phyloP scores from a whole-genome alignment of 30 jellyfish, hydroid and myxozoan genomes.

The Calvadosia cruxmelitensis region DNA sequence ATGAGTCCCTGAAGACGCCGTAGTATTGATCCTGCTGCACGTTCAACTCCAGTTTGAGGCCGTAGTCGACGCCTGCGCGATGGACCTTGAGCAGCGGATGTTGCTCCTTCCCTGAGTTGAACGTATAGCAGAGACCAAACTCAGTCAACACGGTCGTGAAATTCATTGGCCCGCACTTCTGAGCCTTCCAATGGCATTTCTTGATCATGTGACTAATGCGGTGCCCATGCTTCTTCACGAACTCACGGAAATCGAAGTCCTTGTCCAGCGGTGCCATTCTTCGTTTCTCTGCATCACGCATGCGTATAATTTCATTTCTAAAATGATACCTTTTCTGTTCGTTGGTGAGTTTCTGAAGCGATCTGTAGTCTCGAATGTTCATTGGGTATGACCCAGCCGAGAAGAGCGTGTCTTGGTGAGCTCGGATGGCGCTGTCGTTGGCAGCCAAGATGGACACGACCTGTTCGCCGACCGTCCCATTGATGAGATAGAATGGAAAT shows the following conservation, averaged over 20 bases:
- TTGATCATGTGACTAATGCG: conserved; percentile 32
- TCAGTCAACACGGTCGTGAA: conserved; percentile 30
- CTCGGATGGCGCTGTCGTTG: conserved; percentile 6
- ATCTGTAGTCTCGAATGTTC: conserved; percentile 34
- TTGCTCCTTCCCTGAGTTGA: conserved; percentile 25
- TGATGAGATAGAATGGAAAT: conserved; percentile 19
- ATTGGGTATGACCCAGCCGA: conserved; percentile 17
- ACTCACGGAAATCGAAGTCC: conserved; percentile 19
- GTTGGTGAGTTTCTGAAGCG: background rate
- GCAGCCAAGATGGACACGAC: conserved; percentile 26
- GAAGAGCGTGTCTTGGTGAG: conserved; percentile 20
- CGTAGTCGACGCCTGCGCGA: conserved; percentile 44
- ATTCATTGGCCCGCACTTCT: conserved; percentile 29
- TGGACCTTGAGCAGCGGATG: conserved; percentile 35
- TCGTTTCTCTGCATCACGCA: conserved; percentile 5
- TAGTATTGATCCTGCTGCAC: conserved; percentile 47
- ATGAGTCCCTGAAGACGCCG: conserved; percentile 32
- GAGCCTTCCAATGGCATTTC: conserved; percentile 42
- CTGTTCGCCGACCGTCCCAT: conserved; percentile 34
- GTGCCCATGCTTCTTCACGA: conserved; percentile 15
- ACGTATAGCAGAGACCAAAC: conserved; percentile 35
- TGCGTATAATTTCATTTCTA: conserved; percentile 7
- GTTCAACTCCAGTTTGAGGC: conserved; percentile 21
- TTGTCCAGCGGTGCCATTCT: conserved; percentile 8
- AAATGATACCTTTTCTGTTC: conserved; percentile 2